Conservation (phyloP, 2,888 invertebrate genomes). For the Stomorhina lunata region DNA sequence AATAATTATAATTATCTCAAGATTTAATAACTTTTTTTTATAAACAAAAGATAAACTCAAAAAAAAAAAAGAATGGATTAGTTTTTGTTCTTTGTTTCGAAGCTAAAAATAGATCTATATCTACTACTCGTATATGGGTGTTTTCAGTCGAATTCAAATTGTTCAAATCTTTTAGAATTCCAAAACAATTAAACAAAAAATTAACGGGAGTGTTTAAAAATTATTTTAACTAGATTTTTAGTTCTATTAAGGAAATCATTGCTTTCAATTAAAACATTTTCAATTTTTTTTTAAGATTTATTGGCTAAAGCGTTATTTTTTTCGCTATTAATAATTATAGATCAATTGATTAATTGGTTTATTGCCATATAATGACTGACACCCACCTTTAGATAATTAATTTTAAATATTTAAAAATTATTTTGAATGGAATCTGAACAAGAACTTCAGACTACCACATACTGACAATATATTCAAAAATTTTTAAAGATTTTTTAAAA, state of each 20-base stretch:
- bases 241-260: constrained; percentile 34
- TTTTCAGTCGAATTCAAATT: constrained; percentile 1
- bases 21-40: constrained; percentile 2
- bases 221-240: constrained; percentile 13
- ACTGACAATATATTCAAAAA: too few species aligned
- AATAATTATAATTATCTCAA: constrained; percentile 40
- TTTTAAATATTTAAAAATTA: constrained; percentile 2
- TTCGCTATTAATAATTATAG: neutral
- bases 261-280: neutral
- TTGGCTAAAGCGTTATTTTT: neutral
- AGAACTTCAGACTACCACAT: too few species aligned
- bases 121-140: constrained; percentile 41
- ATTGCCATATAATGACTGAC: constrained; percentile 36
- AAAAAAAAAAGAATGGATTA: neutral
- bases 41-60: neutral
- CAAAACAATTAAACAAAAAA: constrained; percentile 4
- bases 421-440: too few species aligned
- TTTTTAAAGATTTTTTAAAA: neutral
- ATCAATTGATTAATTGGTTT: constrained; percentile 59
- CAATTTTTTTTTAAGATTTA: neutral
- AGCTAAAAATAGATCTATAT: neutral
- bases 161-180: neutral
- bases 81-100: neutral
- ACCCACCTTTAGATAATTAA: constrained; percentile 41
- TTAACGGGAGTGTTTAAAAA: constrained; percentile 39